Base-by-base conservation (phyloP, 2,888 invertebrate species). In the Napeogenes inachia region DNA sequence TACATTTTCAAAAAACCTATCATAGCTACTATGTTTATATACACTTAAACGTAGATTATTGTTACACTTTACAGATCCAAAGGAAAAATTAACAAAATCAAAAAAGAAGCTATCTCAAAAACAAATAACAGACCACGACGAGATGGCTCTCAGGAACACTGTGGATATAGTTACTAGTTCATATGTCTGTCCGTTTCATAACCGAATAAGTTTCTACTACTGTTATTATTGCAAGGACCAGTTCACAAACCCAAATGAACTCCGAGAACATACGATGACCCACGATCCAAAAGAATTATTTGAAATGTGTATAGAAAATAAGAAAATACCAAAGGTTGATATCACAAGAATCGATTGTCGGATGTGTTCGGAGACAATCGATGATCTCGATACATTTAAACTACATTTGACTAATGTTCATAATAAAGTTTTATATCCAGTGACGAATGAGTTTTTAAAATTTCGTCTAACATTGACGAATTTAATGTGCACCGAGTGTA, bases 151-250 rank as follows among this genome's bases (percentile, higher is more conserved):
- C 56, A 72, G 65, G 0, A 89, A 89, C 64, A 79, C 88, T 0
- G 68, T 85, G 0, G 78, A 81, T 0, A 84, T 90, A 33, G 82
- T 86, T 0, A 76, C 83, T 42, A 77, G 83, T 54, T 89, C 89
- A 0, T 90, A 77, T 30, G 84, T 87, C 5, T 87, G 86, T 53
- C 89, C 89, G 0, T 88, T 88, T 64, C 78, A 78, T 33, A 87
- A 84, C 45, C 68, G 86, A 33, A 84, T 87, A 35, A 87, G 86
- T 60, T 85, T 85, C 57, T 89, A 88, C 61, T 89, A 89, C 46
- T 90, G 89, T 57, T 86, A 80, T 32, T 90, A 89, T 46, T 90
- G 89, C 64, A 75, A 82, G 21, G 87, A 87, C 13, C 87, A 88
- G 13, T 89, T 87, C 70, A 86, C 85, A 0, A 85, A 87, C 46